phyloP scores from a whole-genome alignment of 2,797 vertebrate species.

The Gallirallus australis region DNA sequence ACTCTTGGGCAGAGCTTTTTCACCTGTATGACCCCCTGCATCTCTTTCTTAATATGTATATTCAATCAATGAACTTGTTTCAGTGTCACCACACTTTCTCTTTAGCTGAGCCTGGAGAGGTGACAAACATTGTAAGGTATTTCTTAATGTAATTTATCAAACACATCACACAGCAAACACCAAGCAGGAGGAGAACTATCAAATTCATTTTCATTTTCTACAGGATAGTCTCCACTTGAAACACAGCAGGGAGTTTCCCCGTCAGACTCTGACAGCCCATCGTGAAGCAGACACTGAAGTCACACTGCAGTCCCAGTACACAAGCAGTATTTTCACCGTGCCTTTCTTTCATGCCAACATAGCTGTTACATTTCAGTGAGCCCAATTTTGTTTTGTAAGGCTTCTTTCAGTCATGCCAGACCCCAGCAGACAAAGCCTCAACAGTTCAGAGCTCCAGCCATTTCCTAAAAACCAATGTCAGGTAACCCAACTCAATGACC shows the following conservation, averaged over 20 bases:
- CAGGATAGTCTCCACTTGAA: background rate
- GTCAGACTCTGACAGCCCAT: background rate
- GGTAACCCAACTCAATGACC: slow-evolving; percentile 52
- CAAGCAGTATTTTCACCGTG: background rate
- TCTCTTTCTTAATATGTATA: background rate
- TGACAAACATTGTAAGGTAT: background rate
- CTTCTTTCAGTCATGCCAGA: slow-evolving; percentile 63
- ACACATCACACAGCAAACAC: background rate
- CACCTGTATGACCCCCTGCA: background rate
- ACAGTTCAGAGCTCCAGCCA: slow-evolving; percentile 46
- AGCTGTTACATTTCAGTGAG: slow-evolving; percentile 56
- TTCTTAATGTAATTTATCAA: background rate
- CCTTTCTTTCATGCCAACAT: slow-evolving; percentile 31
- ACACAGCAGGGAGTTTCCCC: background rate
- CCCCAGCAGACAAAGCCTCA: slow-evolving; percentile 64
- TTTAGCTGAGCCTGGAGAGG: background rate
- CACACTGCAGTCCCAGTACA: background rate
- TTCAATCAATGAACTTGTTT: background rate
- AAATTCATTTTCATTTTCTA: background rate
- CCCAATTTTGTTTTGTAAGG: slow-evolving; percentile 48
- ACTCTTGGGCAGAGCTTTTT: background rate
- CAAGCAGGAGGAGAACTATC: background rate
- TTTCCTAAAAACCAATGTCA: slow-evolving; percentile 46
- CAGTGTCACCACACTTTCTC: background rate
- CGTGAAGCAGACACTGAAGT: background rate